phyloP scores from a whole-genome alignment of 2,113 vertebrate genomes.

The Calyptommatus sinebrachiatus region DNA sequence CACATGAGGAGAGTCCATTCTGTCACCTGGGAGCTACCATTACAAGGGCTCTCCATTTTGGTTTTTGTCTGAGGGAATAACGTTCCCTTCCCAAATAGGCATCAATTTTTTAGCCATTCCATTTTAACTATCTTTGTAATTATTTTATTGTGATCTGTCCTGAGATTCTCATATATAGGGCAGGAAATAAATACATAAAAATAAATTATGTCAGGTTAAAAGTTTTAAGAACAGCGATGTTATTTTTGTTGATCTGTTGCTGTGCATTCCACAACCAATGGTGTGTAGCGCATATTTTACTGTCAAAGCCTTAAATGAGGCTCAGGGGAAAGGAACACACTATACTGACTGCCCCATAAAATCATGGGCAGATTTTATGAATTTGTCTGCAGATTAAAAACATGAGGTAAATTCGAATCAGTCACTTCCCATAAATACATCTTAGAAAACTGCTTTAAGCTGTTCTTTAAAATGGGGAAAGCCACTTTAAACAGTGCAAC shows the following conservation, averaged over 20 bases:
- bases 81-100: no score
- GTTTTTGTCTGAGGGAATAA: no score
- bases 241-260: not conserved
- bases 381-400: slow-evolving; percentile 4
- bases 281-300: slow-evolving; percentile 12
- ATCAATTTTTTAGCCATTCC: no score
- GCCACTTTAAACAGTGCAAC: not conserved
- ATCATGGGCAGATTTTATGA: not conserved
- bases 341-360: not conserved
- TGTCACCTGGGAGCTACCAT: no score
- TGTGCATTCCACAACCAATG: not conserved
- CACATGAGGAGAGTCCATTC: no score
- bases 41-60: no score
- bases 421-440: not conserved
- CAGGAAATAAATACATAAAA: no score
- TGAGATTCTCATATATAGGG: no score
- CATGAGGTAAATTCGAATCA: not conserved
- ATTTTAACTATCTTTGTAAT: no score
- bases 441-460: not conserved
- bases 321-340: slow-evolving; percentile 27
- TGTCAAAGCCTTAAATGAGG: slow-evolving; percentile 16
- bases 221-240: slow-evolving; percentile 16
- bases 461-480: slow-evolving; percentile 10
- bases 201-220: slow-evolving; percentile 32
- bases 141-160: no score